A percentile compares a stretch with the other conserved stretches of the same genome.
Evolutionary conservation across 1,140 invertebrate species (phyloP).

Genomic region (Carposina sasakii): DNA sequence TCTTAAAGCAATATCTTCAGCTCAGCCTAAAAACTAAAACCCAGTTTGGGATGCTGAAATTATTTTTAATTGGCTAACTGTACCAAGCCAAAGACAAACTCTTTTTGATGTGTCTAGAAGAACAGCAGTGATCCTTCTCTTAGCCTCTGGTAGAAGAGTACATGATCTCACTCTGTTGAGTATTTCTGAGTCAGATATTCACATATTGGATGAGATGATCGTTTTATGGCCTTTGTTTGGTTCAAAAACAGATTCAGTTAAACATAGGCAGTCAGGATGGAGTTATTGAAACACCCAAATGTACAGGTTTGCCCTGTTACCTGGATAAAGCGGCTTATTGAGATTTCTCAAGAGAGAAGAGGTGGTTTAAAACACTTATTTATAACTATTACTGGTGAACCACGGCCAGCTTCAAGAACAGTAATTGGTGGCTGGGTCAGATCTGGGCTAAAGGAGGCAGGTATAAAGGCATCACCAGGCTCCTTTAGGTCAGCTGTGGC

Average conservation of each 20-base stretch:
- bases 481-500: conserved; percentile 1
- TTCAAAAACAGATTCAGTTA: conserved; percentile 7
- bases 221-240: conserved; percentile 6
- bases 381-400: conserved; percentile 1
- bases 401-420: conserved; percentile 4
- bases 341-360: conserved; percentile 1
- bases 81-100: neutral
- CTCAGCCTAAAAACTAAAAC: neutral
- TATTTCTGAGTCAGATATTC: neutral
- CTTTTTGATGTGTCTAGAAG: conserved; percentile 1
- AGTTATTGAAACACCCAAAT: conserved; percentile 1
- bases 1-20: neutral
- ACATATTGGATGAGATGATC: neutral
- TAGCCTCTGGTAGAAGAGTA: conserved; percentile 8
- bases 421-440: conserved; percentile 7
- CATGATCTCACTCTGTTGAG: conserved; percentile 10
- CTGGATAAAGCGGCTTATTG: conserved; percentile 5
- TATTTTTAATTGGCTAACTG: neutral
- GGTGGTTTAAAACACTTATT: neutral
- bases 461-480: conserved; percentile 1
- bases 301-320: neutral
- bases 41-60: conserved; percentile 7
- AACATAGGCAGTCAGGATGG: conserved; percentile 9
- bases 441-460: conserved; percentile 1
- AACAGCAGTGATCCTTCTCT: conserved; percentile 7